phyloP scores from a whole-genome alignment of 30 jellyfish, hydroid and myxozoan species.

The Nemopilema nomurai region DNA sequence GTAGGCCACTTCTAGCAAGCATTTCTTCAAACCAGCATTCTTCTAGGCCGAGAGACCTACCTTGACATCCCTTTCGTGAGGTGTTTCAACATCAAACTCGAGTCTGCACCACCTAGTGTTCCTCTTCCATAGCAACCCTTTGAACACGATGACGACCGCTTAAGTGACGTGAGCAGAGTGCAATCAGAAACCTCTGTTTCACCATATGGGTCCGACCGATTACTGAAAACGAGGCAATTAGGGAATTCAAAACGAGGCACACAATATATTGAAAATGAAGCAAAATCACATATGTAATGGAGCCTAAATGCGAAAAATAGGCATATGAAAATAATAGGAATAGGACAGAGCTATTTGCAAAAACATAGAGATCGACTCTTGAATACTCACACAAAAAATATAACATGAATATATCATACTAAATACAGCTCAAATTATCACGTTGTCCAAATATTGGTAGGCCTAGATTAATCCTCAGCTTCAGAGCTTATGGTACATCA shows the following conservation, averaged over 20 bases:
- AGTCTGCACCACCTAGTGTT: slow-evolving; percentile 31
- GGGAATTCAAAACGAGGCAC: not conserved
- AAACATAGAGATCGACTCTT: too few relatives aligned
- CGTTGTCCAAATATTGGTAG: too few relatives aligned
- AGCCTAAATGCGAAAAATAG: not conserved
- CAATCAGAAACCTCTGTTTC: slow-evolving; percentile 44
- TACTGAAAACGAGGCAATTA: not conserved
- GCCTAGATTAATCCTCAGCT: too few relatives aligned
- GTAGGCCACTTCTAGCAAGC: too few relatives aligned
- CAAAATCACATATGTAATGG: not conserved
- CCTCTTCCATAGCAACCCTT: slow-evolving; percentile 54
- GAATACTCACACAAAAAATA: too few relatives aligned
- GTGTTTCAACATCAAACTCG: slow-evolving; percentile 29
- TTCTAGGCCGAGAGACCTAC: not conserved
- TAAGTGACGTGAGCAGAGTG: slow-evolving; percentile 42
- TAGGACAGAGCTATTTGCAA: too few relatives aligned
- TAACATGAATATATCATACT: too few relatives aligned
- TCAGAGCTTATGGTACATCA: too few relatives aligned
- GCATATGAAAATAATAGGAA: too few relatives aligned
- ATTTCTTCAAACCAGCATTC: too few relatives aligned
- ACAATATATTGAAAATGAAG: not conserved
- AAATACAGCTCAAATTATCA: too few relatives aligned
- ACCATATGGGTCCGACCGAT: slow-evolving; percentile 9
- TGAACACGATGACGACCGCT: slow-evolving; percentile 37
- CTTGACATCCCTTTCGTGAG: slow-evolving; percentile 53